Evolutionary conservation across 1,140 invertebrate genomes (phyloP).

Genomic region (Drosophila ironensis): DNA sequence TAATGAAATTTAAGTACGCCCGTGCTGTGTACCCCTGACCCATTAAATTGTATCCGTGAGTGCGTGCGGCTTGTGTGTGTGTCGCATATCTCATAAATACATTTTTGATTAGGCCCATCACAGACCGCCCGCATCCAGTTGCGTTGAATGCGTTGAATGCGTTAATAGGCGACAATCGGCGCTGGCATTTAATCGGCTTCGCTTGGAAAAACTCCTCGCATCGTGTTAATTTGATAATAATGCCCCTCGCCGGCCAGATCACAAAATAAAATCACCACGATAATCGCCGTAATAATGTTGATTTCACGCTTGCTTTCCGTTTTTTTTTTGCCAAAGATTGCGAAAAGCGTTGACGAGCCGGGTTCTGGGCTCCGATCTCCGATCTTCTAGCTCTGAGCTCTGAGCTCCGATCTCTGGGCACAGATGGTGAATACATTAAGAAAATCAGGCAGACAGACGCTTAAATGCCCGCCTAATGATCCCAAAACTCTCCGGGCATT

Average conservation of each 20-base stretch:
- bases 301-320: slow-evolving; percentile 36
- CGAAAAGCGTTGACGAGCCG: slow-evolving; percentile 4
- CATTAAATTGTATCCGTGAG: slow-evolving; percentile 34
- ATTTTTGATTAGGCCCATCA: slow-evolving; percentile 66
- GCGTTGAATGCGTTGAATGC: slow-evolving; percentile 64
- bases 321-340: slow-evolving; percentile 9
- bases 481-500: too few relatives aligned
- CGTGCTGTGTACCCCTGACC: slow-evolving; percentile 63
- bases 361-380: background rate
- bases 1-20: slow-evolving; percentile 69
- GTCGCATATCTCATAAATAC: slow-evolving; percentile 65
- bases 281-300: slow-evolving; percentile 36
- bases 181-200: slow-evolving; percentile 63
- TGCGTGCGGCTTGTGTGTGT: background rate
- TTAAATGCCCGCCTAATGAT: too few relatives aligned
- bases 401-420: too few relatives aligned
- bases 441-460: background rate
- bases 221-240: slow-evolving; percentile 70
- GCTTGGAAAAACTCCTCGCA: background rate
- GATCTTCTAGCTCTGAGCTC: too few relatives aligned
- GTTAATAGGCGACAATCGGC: slow-evolving; percentile 72
- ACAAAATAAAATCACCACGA: slow-evolving; percentile 4
- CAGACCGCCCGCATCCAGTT: slow-evolving; percentile 68
- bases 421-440: background rate
- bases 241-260: background rate